Percentiles rank a stretch among this genome's conserved stretches.
These are phyloP conservation scores for Polyommatus icarus DNA, from an alignment of 2,888 invertebrate species.

Conservation along the genomic window DNA sequence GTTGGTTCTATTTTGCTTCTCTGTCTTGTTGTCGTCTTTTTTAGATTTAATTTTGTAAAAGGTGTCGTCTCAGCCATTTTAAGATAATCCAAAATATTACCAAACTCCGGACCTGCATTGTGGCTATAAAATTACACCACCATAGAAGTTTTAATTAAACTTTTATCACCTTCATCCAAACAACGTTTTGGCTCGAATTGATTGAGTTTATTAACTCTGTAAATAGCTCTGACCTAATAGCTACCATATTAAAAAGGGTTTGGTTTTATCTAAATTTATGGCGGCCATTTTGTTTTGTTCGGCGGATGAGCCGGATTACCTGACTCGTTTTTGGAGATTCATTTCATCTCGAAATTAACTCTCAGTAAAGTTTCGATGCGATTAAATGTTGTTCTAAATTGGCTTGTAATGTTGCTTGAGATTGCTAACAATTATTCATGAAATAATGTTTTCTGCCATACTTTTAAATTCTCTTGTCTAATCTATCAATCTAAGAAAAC, in stretches of 20 bases:
- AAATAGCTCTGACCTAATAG: conserved; percentile 36
- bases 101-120: conserved; percentile 48
- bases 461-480: not conserved
- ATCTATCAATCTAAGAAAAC: not conserved
- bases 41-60: no score
- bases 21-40: not conserved
- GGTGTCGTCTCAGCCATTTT: not conserved
- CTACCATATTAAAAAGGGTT: conserved; percentile 43
- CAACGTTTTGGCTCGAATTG: conserved; percentile 23
- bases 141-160: conserved; percentile 24
- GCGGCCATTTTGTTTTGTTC: conserved; percentile 56
- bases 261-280: conserved; percentile 42
- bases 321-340: conserved; percentile 26
- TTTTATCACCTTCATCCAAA: conserved; percentile 25
- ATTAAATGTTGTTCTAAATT: conserved; percentile 47
- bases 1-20: not conserved
- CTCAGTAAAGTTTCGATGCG: not conserved
- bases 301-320: conserved; percentile 29
- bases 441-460: not conserved
- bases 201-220: conserved; percentile 30
- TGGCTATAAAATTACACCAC: not conserved
- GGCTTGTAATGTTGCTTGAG: not conserved
- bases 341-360: conserved; percentile 24
- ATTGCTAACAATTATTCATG: not conserved
- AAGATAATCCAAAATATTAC: conserved; percentile 33